Evolutionary conservation across 2,113 vertebrate genomes (phyloP), one percentile per base, ranked within the genome.

Genomic region (Rhynchomys soricoides): DNA sequence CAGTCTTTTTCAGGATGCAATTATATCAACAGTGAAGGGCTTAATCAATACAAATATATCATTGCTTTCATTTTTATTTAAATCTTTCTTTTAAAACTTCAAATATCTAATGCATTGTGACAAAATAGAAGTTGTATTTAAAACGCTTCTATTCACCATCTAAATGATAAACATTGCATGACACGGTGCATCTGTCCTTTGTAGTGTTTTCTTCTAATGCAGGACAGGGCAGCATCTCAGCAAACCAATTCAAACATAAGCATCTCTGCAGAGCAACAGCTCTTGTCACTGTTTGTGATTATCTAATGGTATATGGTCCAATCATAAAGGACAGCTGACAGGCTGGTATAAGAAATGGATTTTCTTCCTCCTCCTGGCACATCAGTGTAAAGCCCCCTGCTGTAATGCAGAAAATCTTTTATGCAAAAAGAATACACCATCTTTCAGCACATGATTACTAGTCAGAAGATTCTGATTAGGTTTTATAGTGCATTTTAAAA

Each of bases 281-380:
- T 97, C 98, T 98, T 98, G 98, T 98, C 98, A 97, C 97, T 98
- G 96, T 98, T 97, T 97, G 95, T 97, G 96, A 98, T 93, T 98
- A 97, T 98, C 98, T 98, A 98, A 98, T 10, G 31, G 98, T 98
- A 96, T 98, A 97, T 2, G n/a, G 98, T 98, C 98, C 98, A 97
- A 96, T 98, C 98, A 98, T 98, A 98, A 98, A 98, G 97, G 98
- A 97, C 98, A 98, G 98, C 98, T 98, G 98, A 98, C 98, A 99
- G 97, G 94, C 97, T 86, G 95, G 95, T 98, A 78, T 98, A 98
- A 97, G 97, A 98, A 98, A 98, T 97, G 97, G 98, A 98, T 98
- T 98, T 98, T 98, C 98, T 98, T 98, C 98, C 98, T 98, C 98
- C 97, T 98, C 94, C 97, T 98, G 98, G 98, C 98, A 98, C 98